Conservation (phyloP, 2,113 vertebrate species). For the Rhadina sibilatrix region DNA sequence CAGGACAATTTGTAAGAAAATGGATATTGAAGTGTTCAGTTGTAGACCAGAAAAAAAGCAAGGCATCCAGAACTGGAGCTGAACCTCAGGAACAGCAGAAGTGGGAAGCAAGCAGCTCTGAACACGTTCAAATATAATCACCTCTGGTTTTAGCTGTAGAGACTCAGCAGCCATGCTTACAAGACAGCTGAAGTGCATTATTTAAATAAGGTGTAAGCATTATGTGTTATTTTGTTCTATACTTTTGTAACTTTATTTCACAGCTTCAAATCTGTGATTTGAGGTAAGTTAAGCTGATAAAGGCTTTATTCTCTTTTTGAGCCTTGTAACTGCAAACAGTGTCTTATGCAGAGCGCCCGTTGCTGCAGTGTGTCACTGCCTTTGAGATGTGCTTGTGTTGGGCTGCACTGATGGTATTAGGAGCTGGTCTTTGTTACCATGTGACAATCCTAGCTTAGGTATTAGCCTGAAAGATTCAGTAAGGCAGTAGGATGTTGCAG, state of each 20-base stretch:
- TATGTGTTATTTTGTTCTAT: not conserved
- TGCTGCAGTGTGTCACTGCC: not conserved
- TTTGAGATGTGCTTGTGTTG: not conserved
- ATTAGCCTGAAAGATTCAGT: not conserved
- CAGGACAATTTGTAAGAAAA: not conserved
- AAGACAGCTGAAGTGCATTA: not conserved
- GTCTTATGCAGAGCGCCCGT: not conserved
- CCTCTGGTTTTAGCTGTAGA: not conserved
- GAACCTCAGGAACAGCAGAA: not conserved
- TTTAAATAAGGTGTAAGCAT: not conserved
- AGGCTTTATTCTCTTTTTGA: not conserved
- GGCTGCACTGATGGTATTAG: not conserved
- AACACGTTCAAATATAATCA: accelerated
- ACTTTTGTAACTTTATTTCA: not conserved
- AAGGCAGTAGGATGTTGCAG: not conserved
- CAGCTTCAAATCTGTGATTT: not conserved
- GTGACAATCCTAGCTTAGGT: not conserved
- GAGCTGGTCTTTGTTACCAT: not conserved
- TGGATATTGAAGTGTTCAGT: not conserved
- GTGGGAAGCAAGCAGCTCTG: not conserved
- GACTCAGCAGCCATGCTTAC: not conserved
- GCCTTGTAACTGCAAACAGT: not conserved
- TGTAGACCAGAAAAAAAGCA: not conserved
- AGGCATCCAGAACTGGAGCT: accelerated
- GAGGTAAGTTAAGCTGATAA: not conserved